A percentile compares a stretch with the other conserved stretches of the same genome.
Evolutionary conservation across 2,797 vertebrate genomes (phyloP).

Genomic region (Melanotaenia trifasciata): DNA sequence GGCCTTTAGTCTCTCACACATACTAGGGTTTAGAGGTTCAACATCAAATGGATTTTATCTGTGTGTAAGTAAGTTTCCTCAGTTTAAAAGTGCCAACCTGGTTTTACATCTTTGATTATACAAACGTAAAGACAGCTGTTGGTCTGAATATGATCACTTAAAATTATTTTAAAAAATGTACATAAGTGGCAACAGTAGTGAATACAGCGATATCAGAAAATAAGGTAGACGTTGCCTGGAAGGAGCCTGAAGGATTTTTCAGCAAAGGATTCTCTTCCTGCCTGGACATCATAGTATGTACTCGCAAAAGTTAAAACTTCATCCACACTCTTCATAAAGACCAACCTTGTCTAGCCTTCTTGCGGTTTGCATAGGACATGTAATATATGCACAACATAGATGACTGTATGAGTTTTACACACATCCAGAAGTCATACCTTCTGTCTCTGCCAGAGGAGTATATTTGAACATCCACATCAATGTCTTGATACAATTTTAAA

Average conservation of each 20-base stretch:
- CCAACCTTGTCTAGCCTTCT: constrained; percentile 52
- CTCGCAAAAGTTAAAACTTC: constrained; percentile 21
- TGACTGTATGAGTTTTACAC: constrained; percentile 62
- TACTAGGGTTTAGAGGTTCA: constrained; percentile 25
- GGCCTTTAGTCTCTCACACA: constrained; percentile 52
- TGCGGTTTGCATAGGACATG: constrained; percentile 82
- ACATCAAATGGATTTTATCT: constrained; percentile 32
- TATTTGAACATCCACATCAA: constrained; percentile 68
- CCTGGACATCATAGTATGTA: constrained; percentile 45
- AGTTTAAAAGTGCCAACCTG: constrained; percentile 37
- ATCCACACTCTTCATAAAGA: constrained; percentile 29
- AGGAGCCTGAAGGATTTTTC: constrained; percentile 51
- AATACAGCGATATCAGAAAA: constrained; percentile 74
- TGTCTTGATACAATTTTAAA: constrained; percentile 69
- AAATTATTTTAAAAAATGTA: constrained; percentile 25
- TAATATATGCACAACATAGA: constrained; percentile 72
- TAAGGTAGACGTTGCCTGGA: constrained; percentile 67
- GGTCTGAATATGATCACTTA: constrained; percentile 48
- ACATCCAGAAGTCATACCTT: constrained; percentile 63
- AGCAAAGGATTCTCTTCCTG: constrained; percentile 42
- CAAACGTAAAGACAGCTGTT: constrained; percentile 67
- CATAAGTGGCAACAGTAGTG: constrained; percentile 56
- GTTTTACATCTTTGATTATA: constrained; percentile 46
- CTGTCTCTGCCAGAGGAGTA: constrained; percentile 62
- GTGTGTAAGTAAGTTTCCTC: constrained; percentile 18